Evolutionary conservation across 2,888 invertebrate species (phyloP).

Genomic region (Miltochrista miniata): DNA sequence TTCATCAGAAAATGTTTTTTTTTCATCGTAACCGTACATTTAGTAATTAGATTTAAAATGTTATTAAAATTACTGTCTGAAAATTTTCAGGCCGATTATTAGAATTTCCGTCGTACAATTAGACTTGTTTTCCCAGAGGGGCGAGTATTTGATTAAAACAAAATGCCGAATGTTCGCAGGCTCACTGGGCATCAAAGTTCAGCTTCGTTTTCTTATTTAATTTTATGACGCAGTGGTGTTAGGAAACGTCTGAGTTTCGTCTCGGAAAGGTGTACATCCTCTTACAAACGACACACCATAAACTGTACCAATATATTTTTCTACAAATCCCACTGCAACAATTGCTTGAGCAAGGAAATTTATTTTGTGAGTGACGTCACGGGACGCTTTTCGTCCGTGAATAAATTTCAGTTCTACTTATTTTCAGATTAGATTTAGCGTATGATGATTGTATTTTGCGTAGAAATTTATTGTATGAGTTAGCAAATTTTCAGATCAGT

Average conservation of each 20-base stretch:
- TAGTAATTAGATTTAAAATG: constrained; percentile 5
- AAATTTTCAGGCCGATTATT: constrained; percentile 3
- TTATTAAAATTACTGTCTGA: neutral
- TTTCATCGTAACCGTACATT: neutral
- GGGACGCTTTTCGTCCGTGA: neutral
- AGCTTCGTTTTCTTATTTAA: neutral
- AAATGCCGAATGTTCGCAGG: neutral
- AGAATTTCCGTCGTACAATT: constrained; percentile 10
- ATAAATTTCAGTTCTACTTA: neutral
- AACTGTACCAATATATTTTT: constrained; percentile 1
- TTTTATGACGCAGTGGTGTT: constrained; percentile 10
- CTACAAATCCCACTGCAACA: constrained; percentile 3
- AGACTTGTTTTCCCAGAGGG: constrained; percentile 6
- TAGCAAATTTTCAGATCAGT: too few relatives aligned
- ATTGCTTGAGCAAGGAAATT: constrained; percentile 11
- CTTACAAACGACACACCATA: constrained; percentile 5
- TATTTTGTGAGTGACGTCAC: neutral
- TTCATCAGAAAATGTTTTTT: neutral
- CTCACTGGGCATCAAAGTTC: too few relatives aligned
- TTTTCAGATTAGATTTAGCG: neutral
- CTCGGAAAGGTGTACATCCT: neutral
- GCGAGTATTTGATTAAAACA: constrained; percentile 12
- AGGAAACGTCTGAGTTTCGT: constrained; percentile 1
- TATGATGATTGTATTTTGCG: too few relatives aligned
- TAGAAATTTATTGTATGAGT: too few relatives aligned